Evolutionary conservation across 2,113 vertebrate species (phyloP), one percentile per base, ranked within the genome.

Genomic region (Lasiurus cinereus): DNA sequence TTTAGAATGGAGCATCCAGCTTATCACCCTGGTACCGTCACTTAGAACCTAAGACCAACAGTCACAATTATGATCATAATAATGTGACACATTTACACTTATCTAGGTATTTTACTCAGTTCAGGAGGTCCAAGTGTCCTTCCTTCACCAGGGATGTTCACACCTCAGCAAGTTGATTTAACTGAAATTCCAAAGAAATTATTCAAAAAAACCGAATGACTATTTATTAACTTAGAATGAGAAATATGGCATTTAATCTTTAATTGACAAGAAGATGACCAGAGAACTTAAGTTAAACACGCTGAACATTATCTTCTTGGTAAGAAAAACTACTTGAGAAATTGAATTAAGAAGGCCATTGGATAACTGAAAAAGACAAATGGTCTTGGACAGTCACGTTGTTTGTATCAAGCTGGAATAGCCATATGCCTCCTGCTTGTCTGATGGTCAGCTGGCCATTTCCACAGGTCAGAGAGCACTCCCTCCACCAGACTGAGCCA

Each of bases 221-320:
- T 86, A 54, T 46, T 96, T 91, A 85, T 62, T 90, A 67, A 80
- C 50, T 96, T 92, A 78, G n/a, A 90, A 90, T 50, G 66, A 93
- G 82, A 93, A 76, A 77, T 56, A 56, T 15, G 15, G 72, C 43
- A 56, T 84, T 93, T 82, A 69, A n/a, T 69, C 33, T 90, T 87
- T 77, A 93, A 90, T 79, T 94, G 50, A 52, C 36, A 79, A 48
- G 67, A 77, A 11, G 39, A 15, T 66, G 29, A 66, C 50, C 31
- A 39, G 86, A 91, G 15, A 64, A 80, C 16, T 86, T 54, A 27
- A 12, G 8, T 56, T 46, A 59, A 73, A 69, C 18, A n/a, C 82
- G 43, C 56, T 82, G 56, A 91, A 66, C 86, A 66, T 21, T 82
- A 43, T 90, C 84, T 85, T 93, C 90, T 67, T 50, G 22, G 31